Evolutionary conservation across 2,888 invertebrate species (phyloP), one percentile per base, ranked within the genome.

Genomic region (Leptopilina drosophilae): DNA sequence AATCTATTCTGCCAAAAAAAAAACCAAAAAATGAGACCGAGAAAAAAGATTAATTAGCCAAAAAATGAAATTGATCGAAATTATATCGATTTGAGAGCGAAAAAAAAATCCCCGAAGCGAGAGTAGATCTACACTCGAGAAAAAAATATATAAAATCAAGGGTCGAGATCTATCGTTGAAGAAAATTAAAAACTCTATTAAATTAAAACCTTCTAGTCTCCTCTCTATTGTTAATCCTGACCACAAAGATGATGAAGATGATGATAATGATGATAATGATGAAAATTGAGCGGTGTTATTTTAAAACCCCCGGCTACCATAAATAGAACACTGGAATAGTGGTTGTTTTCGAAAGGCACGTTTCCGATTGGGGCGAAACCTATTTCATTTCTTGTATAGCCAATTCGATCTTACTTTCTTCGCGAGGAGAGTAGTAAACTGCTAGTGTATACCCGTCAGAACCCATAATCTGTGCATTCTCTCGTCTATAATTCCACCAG

Each of bases 401-500:
- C 11, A 4, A 20, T 64, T 75, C 65, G 65, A 64, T 26, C 49
- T 75, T 76, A 76, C 65, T 78, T 75, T 53, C 56, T 76, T 78
- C 56, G 46, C 20, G 42, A 46, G 42, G 42, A 46, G 42, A 26
- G 69, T 59, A 78, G 67, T 66, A 80, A 76, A 80, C 78, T 53
- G 59, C 76, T 33, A 33, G 76, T 77, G 76, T 33, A 56, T 26
- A 62, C 46, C 65, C 14, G 59, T 42, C 76, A 76, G 79, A 81
- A 77, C 78, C 83, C 80, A 77, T 83, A 84, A 84, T 84, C 82
- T 83, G 77, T 80, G 78, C 73, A 78, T 81, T 80, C 78, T 78
- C 76, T 78, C 76, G 66, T 67, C 76, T 78, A 80, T 82, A 81
- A 84, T 84, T 69, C 82, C 49, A 49, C 73, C 77, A 79, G 81